Base-by-base conservation (phyloP, 2,888 invertebrate genomes). In the Unio pictorum region DNA sequence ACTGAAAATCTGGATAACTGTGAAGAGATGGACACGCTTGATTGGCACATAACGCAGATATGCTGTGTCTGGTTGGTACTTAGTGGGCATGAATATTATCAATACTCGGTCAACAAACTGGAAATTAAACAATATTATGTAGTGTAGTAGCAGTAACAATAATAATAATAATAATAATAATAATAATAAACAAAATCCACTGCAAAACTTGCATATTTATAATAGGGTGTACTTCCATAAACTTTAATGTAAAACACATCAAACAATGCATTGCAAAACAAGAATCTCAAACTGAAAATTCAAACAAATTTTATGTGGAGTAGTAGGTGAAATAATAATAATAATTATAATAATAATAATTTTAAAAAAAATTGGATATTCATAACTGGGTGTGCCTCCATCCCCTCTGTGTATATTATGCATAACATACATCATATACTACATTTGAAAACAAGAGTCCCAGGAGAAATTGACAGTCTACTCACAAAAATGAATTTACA, bases 21-120 rank as follows among this genome's bases (percentile, higher is more conserved):
- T 91, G 82, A 91, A 91, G 56, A 91, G 79, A 81, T 91, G 91
- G 45, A 91, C 89, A 69, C 96, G 93, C 80, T 94, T 94, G 71
- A 98, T 93, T 70, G 97, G 97, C 55, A 99, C 98, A 93, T 98
- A 97, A 90, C 99, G 93, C 74, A 99, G 93, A 91, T 97, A 99
- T 94, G 97, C 96, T 88, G 96, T 95, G 89, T 99, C 98, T 0
- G 99, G 99, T 88, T 99, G 99, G 91, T 99, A 99, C 90, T 99
- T 99, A 86, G 95, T 95, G n/a, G 99, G 99, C 98, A 99, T 99
- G 76, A 99, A 94, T 93, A 99, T 94, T 72, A 99, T 96, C 79
- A 97, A 91, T 64, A 99, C 94, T 79, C 99, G 93, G 89, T 99
- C 98, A 88, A 98, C 97, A 91, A 99, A 96, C 91, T 99, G 96